Conservation (phyloP, 1,140 invertebrate genomes). For the Papilio polyxenes region DNA sequence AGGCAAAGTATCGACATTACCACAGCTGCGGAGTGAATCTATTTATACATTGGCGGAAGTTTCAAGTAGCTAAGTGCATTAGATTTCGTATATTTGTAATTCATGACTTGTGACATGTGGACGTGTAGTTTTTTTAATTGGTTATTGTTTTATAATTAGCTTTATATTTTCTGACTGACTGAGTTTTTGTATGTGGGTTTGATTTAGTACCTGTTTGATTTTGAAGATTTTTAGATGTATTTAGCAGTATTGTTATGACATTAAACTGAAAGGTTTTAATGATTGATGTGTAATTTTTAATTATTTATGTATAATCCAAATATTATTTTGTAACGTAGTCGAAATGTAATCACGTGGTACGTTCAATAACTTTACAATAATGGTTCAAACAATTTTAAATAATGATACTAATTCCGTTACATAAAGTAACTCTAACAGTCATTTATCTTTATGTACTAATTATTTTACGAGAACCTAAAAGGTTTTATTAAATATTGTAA, state of each 20-base stretch:
- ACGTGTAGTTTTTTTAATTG: slow-evolving; percentile 39
- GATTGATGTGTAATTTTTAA: slow-evolving; percentile 33
- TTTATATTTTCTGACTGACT: slow-evolving; percentile 36
- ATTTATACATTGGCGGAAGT: slow-evolving; percentile 59
- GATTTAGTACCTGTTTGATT: slow-evolving; percentile 44
- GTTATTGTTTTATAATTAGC: slow-evolving; percentile 39
- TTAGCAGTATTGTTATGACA: slow-evolving; percentile 42
- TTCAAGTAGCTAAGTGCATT: slow-evolving; percentile 38
- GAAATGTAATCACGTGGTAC: slow-evolving; percentile 26
- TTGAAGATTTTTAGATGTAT: slow-evolving; percentile 41
- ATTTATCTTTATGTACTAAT: slow-evolving; percentile 6
- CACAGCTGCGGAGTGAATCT: slow-evolving; percentile 79
- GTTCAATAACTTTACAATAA: slow-evolving; percentile 1
- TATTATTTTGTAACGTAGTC: slow-evolving; percentile 29
- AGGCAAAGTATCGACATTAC: slow-evolving; percentile 82
- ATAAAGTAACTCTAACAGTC: slow-evolving; percentile 30
- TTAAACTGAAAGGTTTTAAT: slow-evolving; percentile 34
- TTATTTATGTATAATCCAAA: slow-evolving; percentile 33
- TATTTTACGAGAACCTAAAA: background rate
- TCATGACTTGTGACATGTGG: background rate
- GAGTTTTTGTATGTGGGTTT: slow-evolving; percentile 40
- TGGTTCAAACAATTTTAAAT: slow-evolving; percentile 2
- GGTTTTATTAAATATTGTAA: slow-evolving; percentile 2
- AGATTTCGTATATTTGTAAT: background rate
- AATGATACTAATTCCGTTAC: background rate